A percentile compares a stretch with the other conserved stretches of the same genome.
Evolutionary conservation across 2,888 invertebrate genomes (phyloP).

Genomic region (Eupsilia transversa): DNA sequence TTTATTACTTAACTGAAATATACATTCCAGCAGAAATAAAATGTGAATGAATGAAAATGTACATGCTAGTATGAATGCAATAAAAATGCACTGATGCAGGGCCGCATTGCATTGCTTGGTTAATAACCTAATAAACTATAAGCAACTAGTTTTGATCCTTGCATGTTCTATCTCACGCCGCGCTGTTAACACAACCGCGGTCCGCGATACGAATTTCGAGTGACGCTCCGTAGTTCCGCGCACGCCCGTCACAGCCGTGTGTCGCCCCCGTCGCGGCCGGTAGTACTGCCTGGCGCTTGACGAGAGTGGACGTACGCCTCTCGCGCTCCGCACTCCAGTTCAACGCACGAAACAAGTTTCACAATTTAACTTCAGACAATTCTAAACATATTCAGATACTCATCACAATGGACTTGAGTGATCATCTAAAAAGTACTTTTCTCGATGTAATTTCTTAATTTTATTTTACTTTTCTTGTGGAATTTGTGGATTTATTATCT

Average conservation of each 20-base stretch:
- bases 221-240: slow-evolving; percentile 81
- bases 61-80: slow-evolving; percentile 34
- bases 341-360: slow-evolving; percentile 87
- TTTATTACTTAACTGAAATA: slow-evolving; percentile 14
- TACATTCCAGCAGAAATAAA: slow-evolving; percentile 36
- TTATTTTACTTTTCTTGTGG: slow-evolving; percentile 80
- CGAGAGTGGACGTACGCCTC: slow-evolving; percentile 80
- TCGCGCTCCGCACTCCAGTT: slow-evolving; percentile 65
- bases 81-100: slow-evolving; percentile 48
- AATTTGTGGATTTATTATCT: slow-evolving; percentile 84
- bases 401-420: slow-evolving; percentile 82
- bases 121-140: slow-evolving; percentile 74
- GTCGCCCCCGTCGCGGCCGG: slow-evolving; percentile 81
- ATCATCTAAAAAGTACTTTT: slow-evolving; percentile 72
- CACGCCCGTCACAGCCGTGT: slow-evolving; percentile 73
- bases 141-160: slow-evolving; percentile 79
- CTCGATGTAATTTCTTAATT: slow-evolving; percentile 73
- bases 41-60: slow-evolving; percentile 46
- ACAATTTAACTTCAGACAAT: slow-evolving; percentile 68
- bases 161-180: slow-evolving; percentile 62
- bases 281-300: slow-evolving; percentile 82
- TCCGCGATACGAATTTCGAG: slow-evolving; percentile 41
- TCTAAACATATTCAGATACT: slow-evolving; percentile 63
- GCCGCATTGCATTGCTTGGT: slow-evolving; percentile 52
- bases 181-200: slow-evolving; percentile 49